Evolutionary conservation across 1,140 invertebrate genomes (phyloP).

Genomic region (Tyrophagus putrescentiae): DNA sequence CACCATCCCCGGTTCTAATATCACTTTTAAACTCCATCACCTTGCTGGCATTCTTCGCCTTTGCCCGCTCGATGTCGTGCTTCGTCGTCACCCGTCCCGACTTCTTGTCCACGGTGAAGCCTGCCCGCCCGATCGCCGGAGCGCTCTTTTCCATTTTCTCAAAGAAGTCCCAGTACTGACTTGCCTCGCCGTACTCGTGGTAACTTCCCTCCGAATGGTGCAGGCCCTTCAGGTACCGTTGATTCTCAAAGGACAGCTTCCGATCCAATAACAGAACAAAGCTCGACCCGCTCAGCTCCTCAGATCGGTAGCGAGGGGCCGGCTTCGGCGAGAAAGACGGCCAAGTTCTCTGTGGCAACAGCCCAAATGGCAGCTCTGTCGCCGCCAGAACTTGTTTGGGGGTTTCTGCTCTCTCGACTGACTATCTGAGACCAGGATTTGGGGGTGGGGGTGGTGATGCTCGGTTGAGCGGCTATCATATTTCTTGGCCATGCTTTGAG

Average conservation of each 20-base stretch:
- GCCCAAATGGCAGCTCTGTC: neutral
- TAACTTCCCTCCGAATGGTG: conserved; percentile 35
- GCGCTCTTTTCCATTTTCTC: conserved; percentile 31
- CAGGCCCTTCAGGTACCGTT: conserved; percentile 41
- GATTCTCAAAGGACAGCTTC: conserved; percentile 55
- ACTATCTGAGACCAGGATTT: conserved; percentile 19
- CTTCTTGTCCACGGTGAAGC: conserved; percentile 31
- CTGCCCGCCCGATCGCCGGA: conserved; percentile 24
- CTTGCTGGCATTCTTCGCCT: conserved; percentile 67
- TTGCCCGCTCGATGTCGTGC: conserved; percentile 69
- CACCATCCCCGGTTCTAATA: conserved; percentile 66
- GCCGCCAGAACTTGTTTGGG: conserved; percentile 14
- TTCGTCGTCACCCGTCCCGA: conserved; percentile 77
- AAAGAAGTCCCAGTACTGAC: conserved; percentile 56
- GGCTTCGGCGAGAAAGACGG: neutral
- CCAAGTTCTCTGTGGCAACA: conserved; percentile 11
- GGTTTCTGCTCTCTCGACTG: neutral
- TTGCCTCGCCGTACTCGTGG: conserved; percentile 35
- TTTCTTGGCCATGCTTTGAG: neutral
- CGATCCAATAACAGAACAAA: conserved; percentile 1
- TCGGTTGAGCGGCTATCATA: too few species aligned
- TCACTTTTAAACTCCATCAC: conserved; percentile 53
- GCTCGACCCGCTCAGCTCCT: neutral
- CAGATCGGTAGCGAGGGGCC: neutral
- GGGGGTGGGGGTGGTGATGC: too few species aligned